A percentile compares a stretch with the other conserved stretches of the same genome.
Evolutionary conservation across 1,140 invertebrate species (phyloP).

Genomic region (Conus ventricosus): DNA sequence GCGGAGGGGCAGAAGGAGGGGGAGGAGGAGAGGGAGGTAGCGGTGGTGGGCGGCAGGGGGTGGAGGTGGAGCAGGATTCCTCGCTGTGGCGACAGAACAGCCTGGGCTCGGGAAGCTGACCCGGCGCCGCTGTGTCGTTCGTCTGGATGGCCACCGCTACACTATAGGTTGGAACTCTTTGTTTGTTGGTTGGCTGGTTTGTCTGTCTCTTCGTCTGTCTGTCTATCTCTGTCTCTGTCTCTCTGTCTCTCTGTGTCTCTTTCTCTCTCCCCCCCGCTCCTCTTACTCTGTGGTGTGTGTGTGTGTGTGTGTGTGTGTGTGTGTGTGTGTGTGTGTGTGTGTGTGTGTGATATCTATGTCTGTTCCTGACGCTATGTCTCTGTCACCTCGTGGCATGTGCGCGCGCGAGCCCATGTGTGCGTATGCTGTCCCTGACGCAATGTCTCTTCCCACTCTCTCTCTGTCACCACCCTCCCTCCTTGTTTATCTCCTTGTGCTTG

Average conservation of each 20-base stretch:
- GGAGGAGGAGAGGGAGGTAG: conserved; percentile 33
- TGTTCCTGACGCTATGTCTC: neutral
- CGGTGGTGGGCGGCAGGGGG: conserved; percentile 39
- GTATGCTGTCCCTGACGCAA: neutral
- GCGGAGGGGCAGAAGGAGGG: neutral
- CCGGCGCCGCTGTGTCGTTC: conserved; percentile 55
- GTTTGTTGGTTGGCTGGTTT: neutral
- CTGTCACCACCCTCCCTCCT: too few species aligned
- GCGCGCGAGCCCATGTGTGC: neutral
- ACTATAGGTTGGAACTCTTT: conserved; percentile 51
- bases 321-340: too few species aligned
- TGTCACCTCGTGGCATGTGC: too few species aligned
- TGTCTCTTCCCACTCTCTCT: too few species aligned
- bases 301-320: too few species aligned
- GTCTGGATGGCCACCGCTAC: conserved; percentile 56
- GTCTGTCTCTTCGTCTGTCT: neutral
- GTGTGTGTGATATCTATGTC: too few species aligned
- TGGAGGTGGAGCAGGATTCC: conserved; percentile 8
- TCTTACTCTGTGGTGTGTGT: too few species aligned
- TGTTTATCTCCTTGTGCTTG: too few species aligned
- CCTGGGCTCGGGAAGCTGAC: conserved; percentile 35
- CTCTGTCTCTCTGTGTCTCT: too few species aligned
- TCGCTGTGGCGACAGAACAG: conserved; percentile 36
- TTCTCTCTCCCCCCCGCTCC: too few species aligned
- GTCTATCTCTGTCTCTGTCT: too few species aligned